Conservation (phyloP, 2,113 vertebrate genomes). For the Choloepus hoffmanni region DNA sequence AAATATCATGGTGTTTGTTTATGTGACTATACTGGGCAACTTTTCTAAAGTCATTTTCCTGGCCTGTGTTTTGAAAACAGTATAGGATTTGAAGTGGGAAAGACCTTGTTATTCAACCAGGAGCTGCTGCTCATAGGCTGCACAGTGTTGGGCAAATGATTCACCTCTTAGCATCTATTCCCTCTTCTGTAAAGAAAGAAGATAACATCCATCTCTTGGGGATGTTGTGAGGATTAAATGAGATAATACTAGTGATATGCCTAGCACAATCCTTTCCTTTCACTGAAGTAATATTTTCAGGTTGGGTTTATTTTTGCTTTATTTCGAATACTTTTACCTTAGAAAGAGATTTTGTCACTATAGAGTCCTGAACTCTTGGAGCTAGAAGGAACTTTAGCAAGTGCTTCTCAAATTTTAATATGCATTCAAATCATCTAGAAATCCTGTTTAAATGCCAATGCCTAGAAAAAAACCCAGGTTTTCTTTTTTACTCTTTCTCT, state of each 20-base stretch:
- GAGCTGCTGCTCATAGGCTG: background rate
- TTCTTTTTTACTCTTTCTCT: background rate
- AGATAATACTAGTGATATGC: background rate
- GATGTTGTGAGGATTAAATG: background rate
- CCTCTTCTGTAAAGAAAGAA: background rate
- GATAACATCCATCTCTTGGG: background rate
- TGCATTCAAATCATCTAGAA: background rate
- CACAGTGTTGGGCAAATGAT: background rate
- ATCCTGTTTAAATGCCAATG: background rate
- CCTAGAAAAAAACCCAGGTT: background rate
- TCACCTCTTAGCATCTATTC: background rate
- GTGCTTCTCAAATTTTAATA: background rate
- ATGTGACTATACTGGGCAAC: background rate
- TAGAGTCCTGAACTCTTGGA: background rate
- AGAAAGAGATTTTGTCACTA: background rate
- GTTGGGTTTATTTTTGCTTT: conserved; percentile 46
- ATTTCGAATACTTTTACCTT: conserved; percentile 15
- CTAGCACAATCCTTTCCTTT: background rate
- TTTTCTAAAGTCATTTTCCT: background rate
- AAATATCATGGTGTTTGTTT: background rate
- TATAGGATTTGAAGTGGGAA: background rate
- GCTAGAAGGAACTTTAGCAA: background rate
- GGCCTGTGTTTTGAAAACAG: background rate
- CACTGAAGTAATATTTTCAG: background rate
- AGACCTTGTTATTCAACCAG: background rate